Base-by-base conservation (phyloP, 2,113 vertebrate genomes). In the Colossoma macropomum region DNA sequence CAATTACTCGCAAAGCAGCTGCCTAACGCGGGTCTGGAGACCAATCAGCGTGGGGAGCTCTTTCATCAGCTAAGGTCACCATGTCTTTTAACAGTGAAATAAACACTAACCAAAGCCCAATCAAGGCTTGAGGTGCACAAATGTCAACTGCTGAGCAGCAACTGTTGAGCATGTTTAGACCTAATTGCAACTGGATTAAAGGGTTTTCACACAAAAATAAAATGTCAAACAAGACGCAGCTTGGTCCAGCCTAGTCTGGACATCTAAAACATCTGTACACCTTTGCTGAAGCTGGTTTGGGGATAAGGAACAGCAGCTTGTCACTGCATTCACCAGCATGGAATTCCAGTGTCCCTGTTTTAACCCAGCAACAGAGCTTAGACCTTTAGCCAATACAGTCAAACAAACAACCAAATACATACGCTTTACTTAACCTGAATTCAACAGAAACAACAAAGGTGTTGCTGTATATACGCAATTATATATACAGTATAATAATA, bases 1-100 rank as follows among this genome's bases (percentile, higher is more conserved):
- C 69, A 68, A 75, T 17, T 50, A 41, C 23, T n/a, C 73, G 73
- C 28, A 86, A 70, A 69, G 25, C 60, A 78, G 50, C 32, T 34
- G 81, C 15, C 5, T 45, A 34, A 32, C 16, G 73, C 62, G 25
- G 45, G 41, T 62, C 70, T 65, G 45, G 54, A 75, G 34, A 38
- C 19, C 56, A 65, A 77, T 30, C 32, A 71, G 34, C 15, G 48
- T 12, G 2, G 27, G 23, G 23, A 28, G 19, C 17, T 25, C 17
- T 77, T 34, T 81, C 32, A 63, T 59, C 30, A 45, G 59, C 25
- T 60, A n/a, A 28, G 34, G 50, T 66, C 52, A 69, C 32, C 48
- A 41, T 68, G 63, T 68, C 52, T 75, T 48, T 19, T 23, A 66
- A 75, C 34, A 11, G 8, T 63, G 1, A 77, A 68, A 72, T 62